Percentiles rank a stretch among this genome's conserved stretches.
phyloP scores from a whole-genome alignment of 1,140 invertebrate genomes.

The Phocides pigmalion region DNA sequence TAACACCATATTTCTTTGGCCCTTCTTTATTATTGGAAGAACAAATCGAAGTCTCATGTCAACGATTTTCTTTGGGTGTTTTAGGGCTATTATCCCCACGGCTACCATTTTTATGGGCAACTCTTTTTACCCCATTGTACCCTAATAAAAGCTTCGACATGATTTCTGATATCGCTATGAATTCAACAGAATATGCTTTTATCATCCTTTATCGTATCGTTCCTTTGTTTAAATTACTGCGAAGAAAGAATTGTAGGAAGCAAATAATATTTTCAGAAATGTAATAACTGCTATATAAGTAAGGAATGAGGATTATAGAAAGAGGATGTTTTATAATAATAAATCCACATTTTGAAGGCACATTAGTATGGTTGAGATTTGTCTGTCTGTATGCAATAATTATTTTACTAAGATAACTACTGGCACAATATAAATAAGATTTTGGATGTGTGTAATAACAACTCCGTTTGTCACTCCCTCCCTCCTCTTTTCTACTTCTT shows the following conservation, averaged over 20 bases:
- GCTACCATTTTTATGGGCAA: slow-evolving; percentile 18
- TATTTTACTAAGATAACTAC: too few relatives aligned
- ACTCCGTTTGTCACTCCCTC: too few relatives aligned
- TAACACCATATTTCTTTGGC: slow-evolving; percentile 9
- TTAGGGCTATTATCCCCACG: slow-evolving; percentile 17
- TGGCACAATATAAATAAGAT: too few relatives aligned
- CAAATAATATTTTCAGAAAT: too few relatives aligned
- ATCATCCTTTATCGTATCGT: not conserved
- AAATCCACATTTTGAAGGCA: too few relatives aligned
- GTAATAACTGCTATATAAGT: too few relatives aligned
- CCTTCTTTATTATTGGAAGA: slow-evolving; percentile 19
- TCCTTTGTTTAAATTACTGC: not conserved
- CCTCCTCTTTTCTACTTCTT: too few relatives aligned
- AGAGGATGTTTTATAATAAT: too few relatives aligned
- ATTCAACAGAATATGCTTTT: slow-evolving; percentile 13
- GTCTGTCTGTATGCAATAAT: too few relatives aligned
- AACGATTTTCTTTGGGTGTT: slow-evolving; percentile 24
- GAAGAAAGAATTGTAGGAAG: not conserved
- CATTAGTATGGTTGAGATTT: too few relatives aligned
- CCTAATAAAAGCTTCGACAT: slow-evolving; percentile 14
- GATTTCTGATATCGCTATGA: slow-evolving; percentile 15
- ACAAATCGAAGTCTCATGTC: slow-evolving; percentile 23
- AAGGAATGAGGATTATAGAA: too few relatives aligned
- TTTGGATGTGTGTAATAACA: too few relatives aligned
- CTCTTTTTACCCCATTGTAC: slow-evolving; percentile 11